phyloP scores from a whole-genome alignment of 2,888 invertebrate species.

The Sylvicola fuscatus region DNA sequence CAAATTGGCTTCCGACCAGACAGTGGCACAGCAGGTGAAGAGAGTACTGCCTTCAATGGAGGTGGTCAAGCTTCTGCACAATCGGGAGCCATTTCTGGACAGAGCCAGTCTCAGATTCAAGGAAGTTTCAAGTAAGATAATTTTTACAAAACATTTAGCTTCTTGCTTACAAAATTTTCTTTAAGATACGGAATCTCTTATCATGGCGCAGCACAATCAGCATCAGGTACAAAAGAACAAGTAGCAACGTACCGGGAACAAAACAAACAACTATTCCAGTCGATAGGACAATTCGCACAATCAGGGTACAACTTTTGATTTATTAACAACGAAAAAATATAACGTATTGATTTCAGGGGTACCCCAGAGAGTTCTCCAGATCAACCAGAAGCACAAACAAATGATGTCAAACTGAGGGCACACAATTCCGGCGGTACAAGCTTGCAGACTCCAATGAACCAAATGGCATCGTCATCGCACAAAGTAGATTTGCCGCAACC shows the following conservation, averaged over 20 bases:
- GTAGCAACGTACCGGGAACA: conserved; percentile 37
- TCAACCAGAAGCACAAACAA: not conserved
- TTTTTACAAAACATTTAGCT: not conserved
- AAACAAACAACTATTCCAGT: conserved; percentile 43
- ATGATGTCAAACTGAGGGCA: conserved; percentile 5
- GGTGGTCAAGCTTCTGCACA: conserved; percentile 63
- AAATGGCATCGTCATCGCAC: not conserved
- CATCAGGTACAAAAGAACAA: conserved; percentile 45
- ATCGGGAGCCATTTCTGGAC: conserved; percentile 50
- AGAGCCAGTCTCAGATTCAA: conserved; percentile 64
- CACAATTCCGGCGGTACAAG: no score
- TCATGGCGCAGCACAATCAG: conserved; percentile 64
- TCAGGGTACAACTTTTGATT: not conserved
- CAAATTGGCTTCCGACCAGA: conserved; percentile 71
- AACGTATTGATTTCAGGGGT: not conserved
- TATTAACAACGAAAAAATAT: not conserved
- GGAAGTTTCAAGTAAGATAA: conserved; percentile 47
- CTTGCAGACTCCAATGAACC: conserved; percentile 3
- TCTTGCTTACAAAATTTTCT: not conserved
- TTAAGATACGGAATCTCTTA: conserved; percentile 50
- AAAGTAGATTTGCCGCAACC: conserved; percentile 6
- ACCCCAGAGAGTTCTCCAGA: not conserved
- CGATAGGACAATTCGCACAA: conserved; percentile 29
- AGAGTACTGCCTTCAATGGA: conserved; percentile 39
- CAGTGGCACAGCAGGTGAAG: conserved; percentile 28